Evolutionary conservation across 2,797 vertebrate genomes (phyloP), one percentile per base, ranked within the genome.

Genomic region (Meda fulgida): DNA sequence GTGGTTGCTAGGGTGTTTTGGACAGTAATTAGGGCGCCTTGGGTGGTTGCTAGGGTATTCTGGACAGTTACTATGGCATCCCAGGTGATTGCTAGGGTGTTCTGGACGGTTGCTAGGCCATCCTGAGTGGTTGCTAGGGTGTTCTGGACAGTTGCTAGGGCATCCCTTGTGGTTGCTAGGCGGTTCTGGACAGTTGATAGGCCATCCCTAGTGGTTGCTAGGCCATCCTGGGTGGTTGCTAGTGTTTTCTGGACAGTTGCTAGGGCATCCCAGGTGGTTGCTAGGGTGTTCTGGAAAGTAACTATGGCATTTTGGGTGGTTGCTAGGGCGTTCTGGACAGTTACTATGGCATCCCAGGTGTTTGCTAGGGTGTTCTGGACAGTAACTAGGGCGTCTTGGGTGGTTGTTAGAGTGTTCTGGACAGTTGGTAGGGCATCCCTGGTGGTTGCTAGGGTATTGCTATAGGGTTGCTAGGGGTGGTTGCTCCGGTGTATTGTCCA

Each of bases 21-120:
- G n/a, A 0, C n/a, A 5, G 11, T 60, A 5, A 0, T 10, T 60
- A 13, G 1, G 10, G 0, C 7, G 1, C 23, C 21, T 21, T 0
- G 21, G 21, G 9, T 11, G 9, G 23, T 11, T 58, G 4, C 3
- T 23, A 23, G 21, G 21, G 8, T 23, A 7, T 4, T 55, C 9
- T 55, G 26, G 11, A 69, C 11, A 26, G 8, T 60, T 29, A 1
- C 11, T 63, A 63, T 11, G 58, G 9, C 23, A 5, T 23, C 3
- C 1, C 13, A 2, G 6, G 31, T 67, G 13, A 3, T 23, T 38
- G 19, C 4, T 34, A 34, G 66, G 34, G 4, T 8, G 19, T 69
- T 18, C 16, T 34, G 7, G 29, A 4, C 3, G 1, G 31, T 36
- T 9, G 1, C 3, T 29, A 14, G 6, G 6, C 1, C 1, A 2